Evolutionary conservation across 2,888 invertebrate genomes (phyloP).

Genomic region (Tetramorium bicarinatum): DNA sequence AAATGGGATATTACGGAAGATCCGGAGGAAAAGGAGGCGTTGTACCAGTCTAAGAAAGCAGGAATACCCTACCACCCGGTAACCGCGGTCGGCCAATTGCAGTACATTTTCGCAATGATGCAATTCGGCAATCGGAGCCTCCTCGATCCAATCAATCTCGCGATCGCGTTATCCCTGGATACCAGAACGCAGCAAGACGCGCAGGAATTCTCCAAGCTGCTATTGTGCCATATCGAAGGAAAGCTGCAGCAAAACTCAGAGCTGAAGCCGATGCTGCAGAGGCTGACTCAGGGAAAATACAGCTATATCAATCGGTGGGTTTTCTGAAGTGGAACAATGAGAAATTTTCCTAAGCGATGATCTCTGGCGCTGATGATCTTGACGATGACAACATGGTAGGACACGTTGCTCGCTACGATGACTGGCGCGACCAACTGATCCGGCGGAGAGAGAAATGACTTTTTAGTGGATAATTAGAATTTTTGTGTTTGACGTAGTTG

Average conservation of each 20-base stretch:
- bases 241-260: constrained; percentile 84
- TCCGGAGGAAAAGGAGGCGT: constrained; percentile 81
- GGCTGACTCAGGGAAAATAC: constrained; percentile 84
- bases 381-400: constrained; percentile 78
- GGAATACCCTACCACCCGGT: constrained; percentile 83
- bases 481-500: constrained; percentile 72
- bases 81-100: constrained; percentile 88
- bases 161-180: constrained; percentile 88
- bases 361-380: constrained; percentile 74
- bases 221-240: constrained; percentile 88
- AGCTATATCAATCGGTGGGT: constrained; percentile 82
- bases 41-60: constrained; percentile 73
- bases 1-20: constrained; percentile 87
- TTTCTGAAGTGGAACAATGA: constrained; percentile 79
- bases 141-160: constrained; percentile 88
- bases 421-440: constrained; percentile 78
- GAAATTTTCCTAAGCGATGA: constrained; percentile 76
- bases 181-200: constrained; percentile 89
- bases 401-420: constrained; percentile 76
- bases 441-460: constrained; percentile 69
- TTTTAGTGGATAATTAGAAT: constrained; percentile 58
- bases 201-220: constrained; percentile 89
- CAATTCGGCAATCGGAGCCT: constrained; percentile 87
- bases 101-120: constrained; percentile 89
- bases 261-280: constrained; percentile 81